A percentile compares a stretch with the other conserved stretches of the same genome.
These are phyloP conservation scores for Bergia puertoricense DNA, from an alignment of 92 coral and sea anemone genomes.

Conservation along the genomic window DNA sequence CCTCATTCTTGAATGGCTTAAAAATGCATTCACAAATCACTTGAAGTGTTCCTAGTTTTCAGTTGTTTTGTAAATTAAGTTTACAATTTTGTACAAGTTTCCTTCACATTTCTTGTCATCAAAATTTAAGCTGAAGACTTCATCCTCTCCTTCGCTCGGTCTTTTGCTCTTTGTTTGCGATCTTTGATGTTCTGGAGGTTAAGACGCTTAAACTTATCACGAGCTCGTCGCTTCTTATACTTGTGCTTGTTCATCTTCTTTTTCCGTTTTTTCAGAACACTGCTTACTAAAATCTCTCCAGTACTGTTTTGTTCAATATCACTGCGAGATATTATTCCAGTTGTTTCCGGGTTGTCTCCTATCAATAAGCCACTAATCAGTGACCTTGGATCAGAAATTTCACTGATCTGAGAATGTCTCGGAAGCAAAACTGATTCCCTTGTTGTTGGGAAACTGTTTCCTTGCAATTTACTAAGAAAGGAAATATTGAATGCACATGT, in stretches of 20 bases:
- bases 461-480: background rate
- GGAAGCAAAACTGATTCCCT: slow-evolving; percentile 16
- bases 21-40: too few species aligned
- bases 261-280: slow-evolving; percentile 81
- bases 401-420: background rate
- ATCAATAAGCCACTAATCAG: background rate
- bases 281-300: slow-evolving; percentile 51
- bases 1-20: too few species aligned
- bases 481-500: background rate
- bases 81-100: background rate
- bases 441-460: background rate
- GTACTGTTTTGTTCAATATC: slow-evolving; percentile 17
- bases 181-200: slow-evolving; percentile 80
- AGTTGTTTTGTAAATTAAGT: too few species aligned
- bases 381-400: slow-evolving; percentile 21
- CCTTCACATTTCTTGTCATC: background rate
- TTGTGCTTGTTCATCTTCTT: slow-evolving; percentile 94
- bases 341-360: slow-evolving; percentile 19
- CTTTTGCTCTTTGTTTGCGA: slow-evolving; percentile 68
- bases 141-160: slow-evolving; percentile 66
- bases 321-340: background rate
- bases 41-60: too few species aligned
- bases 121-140: slow-evolving; percentile 20
- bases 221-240: slow-evolving; percentile 85
- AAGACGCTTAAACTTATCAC: slow-evolving; percentile 87